phyloP scores from a whole-genome alignment of 2,797 vertebrate genomes.

The Yasuhikotakia modesta region DNA sequence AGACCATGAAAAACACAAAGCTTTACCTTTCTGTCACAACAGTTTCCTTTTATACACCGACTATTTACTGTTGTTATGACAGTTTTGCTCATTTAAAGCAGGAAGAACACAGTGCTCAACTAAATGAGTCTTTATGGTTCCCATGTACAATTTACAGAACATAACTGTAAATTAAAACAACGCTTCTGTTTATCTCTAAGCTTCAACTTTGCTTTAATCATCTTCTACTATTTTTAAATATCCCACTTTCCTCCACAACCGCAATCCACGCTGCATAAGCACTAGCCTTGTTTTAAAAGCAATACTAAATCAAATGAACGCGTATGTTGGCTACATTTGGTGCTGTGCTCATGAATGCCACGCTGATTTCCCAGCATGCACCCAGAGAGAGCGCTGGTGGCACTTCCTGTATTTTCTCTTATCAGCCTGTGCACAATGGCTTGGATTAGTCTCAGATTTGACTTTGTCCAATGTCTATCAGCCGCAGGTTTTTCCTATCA shows the following conservation, averaged over 20 bases:
- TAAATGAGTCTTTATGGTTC: neutral
- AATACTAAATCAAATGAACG: slow-evolving; percentile 2
- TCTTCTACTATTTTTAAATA: slow-evolving; percentile 11
- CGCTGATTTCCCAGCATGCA: slow-evolving; percentile 16
- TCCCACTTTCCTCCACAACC: neutral
- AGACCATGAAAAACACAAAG: neutral
- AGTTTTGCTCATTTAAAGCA: neutral
- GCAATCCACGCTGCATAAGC: slow-evolving; percentile 9
- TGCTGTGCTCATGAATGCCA: neutral
- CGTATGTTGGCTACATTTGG: neutral
- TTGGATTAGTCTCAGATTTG: slow-evolving; percentile 54
- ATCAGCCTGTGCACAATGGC: slow-evolving; percentile 49
- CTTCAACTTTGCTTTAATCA: slow-evolving; percentile 23
- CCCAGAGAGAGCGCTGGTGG: neutral
- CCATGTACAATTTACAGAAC: slow-evolving; percentile 30
- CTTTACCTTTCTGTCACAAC: neutral
- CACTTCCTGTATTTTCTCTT: slow-evolving; percentile 31
- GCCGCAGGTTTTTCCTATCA: slow-evolving; percentile 46
- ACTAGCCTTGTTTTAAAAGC: neutral
- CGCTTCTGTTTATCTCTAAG: slow-evolving; percentile 1
- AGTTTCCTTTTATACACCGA: neutral
- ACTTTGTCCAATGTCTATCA: slow-evolving; percentile 61
- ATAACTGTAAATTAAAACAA: slow-evolving; percentile 48
- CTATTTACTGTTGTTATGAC: neutral
- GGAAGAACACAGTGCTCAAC: neutral